Evolutionary conservation across 2,113 vertebrate species (phyloP).

Genomic region (Paradisaea rubra): DNA sequence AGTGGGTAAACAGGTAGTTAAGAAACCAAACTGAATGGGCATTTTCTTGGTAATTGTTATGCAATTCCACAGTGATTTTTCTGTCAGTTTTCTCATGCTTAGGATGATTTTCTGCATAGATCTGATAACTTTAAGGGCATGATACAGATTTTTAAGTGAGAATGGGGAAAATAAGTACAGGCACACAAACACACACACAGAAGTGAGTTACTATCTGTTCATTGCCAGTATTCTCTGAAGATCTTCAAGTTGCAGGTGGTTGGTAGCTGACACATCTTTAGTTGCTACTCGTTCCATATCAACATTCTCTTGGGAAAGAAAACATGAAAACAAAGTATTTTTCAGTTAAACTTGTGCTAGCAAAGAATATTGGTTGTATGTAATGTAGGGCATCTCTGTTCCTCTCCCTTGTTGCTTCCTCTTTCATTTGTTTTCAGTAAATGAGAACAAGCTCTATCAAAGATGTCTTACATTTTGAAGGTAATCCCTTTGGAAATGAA

Average conservation of each 20-base stretch:
- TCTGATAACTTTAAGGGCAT: not conserved
- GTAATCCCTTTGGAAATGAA: conserved; percentile 3
- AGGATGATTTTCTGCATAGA: not conserved
- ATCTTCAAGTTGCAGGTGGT: conserved; percentile 8
- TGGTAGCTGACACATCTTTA: not conserved
- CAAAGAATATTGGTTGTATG: not conserved
- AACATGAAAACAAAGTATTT: not conserved
- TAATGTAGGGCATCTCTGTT: not conserved
- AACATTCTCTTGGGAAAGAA: not conserved
- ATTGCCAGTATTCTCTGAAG: conserved; percentile 3
- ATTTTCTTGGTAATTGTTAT: not conserved
- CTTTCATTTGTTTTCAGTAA: conserved; percentile 39
- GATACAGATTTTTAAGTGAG: not conserved
- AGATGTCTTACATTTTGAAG: conserved; percentile 20
- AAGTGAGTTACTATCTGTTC: not conserved
- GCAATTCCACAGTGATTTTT: not conserved
- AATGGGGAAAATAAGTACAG: not conserved
- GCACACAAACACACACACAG: not conserved
- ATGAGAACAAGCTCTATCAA: conserved; percentile 38
- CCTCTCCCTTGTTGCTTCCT: not conserved
- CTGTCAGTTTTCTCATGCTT: not conserved
- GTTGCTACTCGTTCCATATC: not conserved
- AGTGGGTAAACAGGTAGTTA: not conserved
- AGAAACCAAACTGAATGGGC: not conserved
- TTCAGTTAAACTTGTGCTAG: not conserved